Conservation (phyloP, 1,140 invertebrate species). For the Zaprionus tsacasi region DNA sequence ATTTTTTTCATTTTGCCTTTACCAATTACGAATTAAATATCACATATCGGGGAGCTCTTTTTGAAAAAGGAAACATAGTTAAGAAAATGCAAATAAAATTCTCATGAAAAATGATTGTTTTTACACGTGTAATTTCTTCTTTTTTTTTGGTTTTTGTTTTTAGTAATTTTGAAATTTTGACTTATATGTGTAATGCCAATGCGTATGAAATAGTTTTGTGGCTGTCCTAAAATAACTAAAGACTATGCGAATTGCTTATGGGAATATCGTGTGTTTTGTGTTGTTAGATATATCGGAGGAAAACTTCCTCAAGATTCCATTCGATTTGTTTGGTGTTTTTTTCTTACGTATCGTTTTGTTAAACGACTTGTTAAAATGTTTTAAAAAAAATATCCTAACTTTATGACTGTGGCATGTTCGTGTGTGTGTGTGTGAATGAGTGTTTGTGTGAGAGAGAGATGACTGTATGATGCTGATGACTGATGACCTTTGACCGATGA, state of each 20-base stretch:
- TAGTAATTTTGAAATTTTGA: conserved; percentile 14
- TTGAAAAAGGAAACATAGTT: conserved; percentile 61
- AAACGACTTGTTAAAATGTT: conserved; percentile 17
- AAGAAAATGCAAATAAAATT: conserved; percentile 63
- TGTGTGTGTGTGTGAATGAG: conserved; percentile 36
- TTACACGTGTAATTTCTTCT: conserved; percentile 24
- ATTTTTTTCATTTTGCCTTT: conserved; percentile 50
- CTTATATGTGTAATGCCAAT: conserved; percentile 44
- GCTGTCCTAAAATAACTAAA: conserved; percentile 59
- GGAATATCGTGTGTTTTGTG: conserved; percentile 34
- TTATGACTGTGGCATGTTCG: conserved; percentile 51
- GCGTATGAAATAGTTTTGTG: conserved; percentile 69
- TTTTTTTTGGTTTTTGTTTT: conserved; percentile 35
- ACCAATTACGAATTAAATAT: conserved; percentile 79
- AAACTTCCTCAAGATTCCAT: conserved; percentile 23
- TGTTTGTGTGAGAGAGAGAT: conserved; percentile 22
- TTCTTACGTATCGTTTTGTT: conserved; percentile 49
- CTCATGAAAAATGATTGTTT: conserved; percentile 65
- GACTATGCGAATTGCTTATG: conserved; percentile 45
- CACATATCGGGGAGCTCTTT: conserved; percentile 84
- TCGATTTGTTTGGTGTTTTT: conserved; percentile 63
- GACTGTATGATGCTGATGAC: conserved; percentile 41
- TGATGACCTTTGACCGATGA: conserved; percentile 22
- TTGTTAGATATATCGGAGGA: conserved; percentile 16
- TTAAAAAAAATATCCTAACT: not conserved